phyloP scores from a whole-genome alignment of 2,888 invertebrate species.

The Halictus ligatus region DNA sequence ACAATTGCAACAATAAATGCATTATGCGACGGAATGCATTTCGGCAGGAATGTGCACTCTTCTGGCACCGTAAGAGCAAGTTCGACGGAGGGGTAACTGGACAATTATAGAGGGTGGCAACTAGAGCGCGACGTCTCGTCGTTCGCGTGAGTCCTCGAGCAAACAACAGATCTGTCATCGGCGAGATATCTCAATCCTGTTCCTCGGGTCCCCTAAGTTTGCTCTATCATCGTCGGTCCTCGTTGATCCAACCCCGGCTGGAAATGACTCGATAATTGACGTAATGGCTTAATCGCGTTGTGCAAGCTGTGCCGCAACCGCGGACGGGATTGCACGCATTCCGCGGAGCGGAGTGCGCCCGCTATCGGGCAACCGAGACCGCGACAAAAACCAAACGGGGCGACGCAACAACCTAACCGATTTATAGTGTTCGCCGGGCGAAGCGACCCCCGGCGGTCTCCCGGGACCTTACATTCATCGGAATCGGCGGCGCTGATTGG shows the following conservation, averaged over 20 bases:
- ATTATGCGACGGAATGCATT: too few relatives aligned
- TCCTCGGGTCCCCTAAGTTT: background rate
- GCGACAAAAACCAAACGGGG: constrained; percentile 28
- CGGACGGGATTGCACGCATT: constrained; percentile 48
- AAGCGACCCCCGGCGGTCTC: constrained; percentile 52
- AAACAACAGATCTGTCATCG: background rate
- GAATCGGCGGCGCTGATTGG: constrained; percentile 64
- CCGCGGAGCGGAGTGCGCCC: constrained; percentile 4
- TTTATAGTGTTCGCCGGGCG: constrained; percentile 56
- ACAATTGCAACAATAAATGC: too few relatives aligned
- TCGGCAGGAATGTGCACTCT: too few relatives aligned
- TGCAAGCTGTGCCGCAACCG: constrained; percentile 23
- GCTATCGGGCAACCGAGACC: too few relatives aligned
- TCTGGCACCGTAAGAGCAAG: background rate
- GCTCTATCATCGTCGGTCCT: background rate
- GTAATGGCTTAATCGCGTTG: constrained; percentile 36
- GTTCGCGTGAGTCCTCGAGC: background rate
- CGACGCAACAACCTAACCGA: constrained; percentile 48
- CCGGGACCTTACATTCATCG: constrained; percentile 58
- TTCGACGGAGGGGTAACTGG: constrained; percentile 31
- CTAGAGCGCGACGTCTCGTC: constrained; percentile 64
- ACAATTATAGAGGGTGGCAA: constrained; percentile 67
- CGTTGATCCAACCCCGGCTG: background rate
- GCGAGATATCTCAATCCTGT: background rate
- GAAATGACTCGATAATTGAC: constrained; percentile 28